These are phyloP conservation scores for Mellilla xanthometata DNA, from an alignment of 2,888 invertebrate genomes.

Conservation along the genomic window DNA sequence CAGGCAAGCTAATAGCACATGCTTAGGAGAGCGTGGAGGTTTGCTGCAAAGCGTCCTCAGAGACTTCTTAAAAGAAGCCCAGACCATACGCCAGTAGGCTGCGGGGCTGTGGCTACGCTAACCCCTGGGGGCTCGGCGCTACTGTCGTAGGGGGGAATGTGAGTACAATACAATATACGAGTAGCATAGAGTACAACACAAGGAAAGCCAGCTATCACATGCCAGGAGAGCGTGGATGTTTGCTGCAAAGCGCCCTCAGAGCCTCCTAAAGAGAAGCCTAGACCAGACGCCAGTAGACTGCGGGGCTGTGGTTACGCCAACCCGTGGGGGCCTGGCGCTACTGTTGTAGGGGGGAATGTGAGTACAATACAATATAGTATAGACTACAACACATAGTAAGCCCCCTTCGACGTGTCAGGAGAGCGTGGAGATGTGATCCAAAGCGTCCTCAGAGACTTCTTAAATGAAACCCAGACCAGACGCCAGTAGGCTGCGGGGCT, in stretches of 20 bases:
- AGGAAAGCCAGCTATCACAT: too few relatives aligned
- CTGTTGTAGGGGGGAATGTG: constrained; percentile 73
- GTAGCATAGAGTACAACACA: too few relatives aligned
- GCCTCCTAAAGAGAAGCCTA: constrained; percentile 39
- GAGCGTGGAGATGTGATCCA: constrained; percentile 90
- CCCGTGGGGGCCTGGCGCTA: constrained; percentile 81
- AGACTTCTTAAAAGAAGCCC: constrained; percentile 40
- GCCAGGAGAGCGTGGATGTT: constrained; percentile 88
- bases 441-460: constrained; percentile 44
- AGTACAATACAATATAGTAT: too few relatives aligned
- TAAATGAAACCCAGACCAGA: constrained; percentile 50
- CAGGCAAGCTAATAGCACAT: too few relatives aligned
- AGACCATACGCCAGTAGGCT: constrained; percentile 58
- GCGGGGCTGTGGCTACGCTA: constrained; percentile 82
- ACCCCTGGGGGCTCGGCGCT: constrained; percentile 82
- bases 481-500: constrained; percentile 66
- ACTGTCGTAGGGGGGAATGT: constrained; percentile 74
- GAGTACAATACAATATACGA: too few relatives aligned
- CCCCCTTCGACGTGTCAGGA: too few relatives aligned
- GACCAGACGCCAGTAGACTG: constrained; percentile 58
- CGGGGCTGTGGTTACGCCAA: constrained; percentile 84
- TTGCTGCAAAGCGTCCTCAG: constrained; percentile 84
- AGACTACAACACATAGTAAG: too few relatives aligned
- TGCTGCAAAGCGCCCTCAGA: constrained; percentile 84
- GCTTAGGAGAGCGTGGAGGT: constrained; percentile 88